A percentile compares a stretch with the other conserved stretches of the same genome.
Evolutionary conservation across 2,888 invertebrate genomes (phyloP).

Genomic region (Eupithecia pulchellata): DNA sequence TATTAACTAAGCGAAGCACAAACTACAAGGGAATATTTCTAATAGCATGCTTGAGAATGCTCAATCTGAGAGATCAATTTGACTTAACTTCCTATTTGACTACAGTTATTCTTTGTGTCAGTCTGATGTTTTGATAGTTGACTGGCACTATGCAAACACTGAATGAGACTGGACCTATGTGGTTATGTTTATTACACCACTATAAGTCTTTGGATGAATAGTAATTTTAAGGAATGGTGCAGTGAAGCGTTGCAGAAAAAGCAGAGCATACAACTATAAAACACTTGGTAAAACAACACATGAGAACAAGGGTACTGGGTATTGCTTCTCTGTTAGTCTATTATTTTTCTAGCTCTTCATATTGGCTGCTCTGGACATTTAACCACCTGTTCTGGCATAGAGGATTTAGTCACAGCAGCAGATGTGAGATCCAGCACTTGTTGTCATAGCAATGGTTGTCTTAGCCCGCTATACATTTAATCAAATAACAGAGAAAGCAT

Average conservation of each 20-base stretch:
- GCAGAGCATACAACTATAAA: not conserved
- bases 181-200: not conserved
- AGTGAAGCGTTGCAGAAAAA: not conserved
- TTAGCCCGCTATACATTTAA: conserved; percentile 51
- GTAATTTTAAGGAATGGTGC: not conserved
- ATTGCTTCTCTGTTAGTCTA: not conserved
- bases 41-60: no score
- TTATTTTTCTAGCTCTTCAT: not conserved
- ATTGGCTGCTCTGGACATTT: conserved; percentile 18
- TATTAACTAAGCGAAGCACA: no score
- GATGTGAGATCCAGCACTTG: conserved; percentile 50
- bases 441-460: conserved; percentile 50
- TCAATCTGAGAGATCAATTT: not conserved
- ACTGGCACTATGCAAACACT: not conserved
- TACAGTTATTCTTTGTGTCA: not conserved
- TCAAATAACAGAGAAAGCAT: conserved; percentile 54
- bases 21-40: no score
- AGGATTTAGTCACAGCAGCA: conserved; percentile 29
- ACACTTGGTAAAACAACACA: not conserved
- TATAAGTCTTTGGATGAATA: not conserved
- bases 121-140: not conserved
- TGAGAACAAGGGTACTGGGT: not conserved
- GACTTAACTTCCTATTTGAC: not conserved
- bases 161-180: no score
- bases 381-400: conserved; percentile 33